A percentile compares a stretch with the other conserved stretches of the same genome.
Conservation (phyloP, 2,797 vertebrate genomes). For the Molothrus aeneus region DNA sequence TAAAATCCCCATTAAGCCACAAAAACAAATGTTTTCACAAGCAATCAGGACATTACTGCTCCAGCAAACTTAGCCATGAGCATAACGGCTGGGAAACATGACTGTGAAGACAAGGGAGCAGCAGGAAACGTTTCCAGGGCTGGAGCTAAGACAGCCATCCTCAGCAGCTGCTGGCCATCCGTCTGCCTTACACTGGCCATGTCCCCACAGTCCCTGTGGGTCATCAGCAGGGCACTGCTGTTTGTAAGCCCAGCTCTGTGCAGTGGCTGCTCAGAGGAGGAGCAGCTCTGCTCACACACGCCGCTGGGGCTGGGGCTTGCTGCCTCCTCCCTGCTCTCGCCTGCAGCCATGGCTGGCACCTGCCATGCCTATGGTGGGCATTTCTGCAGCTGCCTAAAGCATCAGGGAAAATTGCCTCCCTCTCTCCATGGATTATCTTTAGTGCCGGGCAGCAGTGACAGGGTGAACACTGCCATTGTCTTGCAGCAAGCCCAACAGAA, state of each 20-base stretch:
- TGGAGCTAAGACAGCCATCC: neutral
- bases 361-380: neutral
- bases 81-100: rapidly evolving
- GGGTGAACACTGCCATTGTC: rapidly evolving
- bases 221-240: neutral
- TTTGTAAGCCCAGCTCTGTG: neutral
- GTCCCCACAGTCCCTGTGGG: neutral
- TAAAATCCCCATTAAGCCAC: neutral
- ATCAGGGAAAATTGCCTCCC: neutral
- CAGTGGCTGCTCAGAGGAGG: rapidly evolving
- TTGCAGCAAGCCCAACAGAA: neutral
- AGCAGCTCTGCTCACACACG: neutral
- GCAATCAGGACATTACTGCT: neutral
- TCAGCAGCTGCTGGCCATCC: neutral
- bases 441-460: rapidly evolving
- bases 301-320: rapidly evolving
- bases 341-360: rapidly evolving
- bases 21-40: neutral
- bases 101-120: neutral
- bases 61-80: neutral
- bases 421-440: rapidly evolving
- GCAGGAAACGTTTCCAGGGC: neutral
- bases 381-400: neutral
- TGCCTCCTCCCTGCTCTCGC: rapidly evolving
- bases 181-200: rapidly evolving